These are phyloP conservation scores for Zaprionus taronus DNA, from an alignment of 1,140 invertebrate species.

Conservation along the genomic window DNA sequence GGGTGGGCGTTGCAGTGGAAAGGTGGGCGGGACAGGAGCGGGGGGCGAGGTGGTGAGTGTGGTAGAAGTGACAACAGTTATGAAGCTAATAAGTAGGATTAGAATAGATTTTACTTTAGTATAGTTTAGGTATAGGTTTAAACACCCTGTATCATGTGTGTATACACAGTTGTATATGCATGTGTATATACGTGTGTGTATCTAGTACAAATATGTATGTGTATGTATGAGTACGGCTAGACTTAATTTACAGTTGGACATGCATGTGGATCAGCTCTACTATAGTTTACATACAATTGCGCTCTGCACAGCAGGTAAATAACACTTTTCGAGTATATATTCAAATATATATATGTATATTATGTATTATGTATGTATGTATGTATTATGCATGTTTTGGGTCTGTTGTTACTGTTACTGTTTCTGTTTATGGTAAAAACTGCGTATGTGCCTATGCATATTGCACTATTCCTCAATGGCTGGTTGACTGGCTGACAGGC, in stretches of 20 bases:
- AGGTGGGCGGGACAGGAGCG: background rate
- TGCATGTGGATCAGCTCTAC: slow-evolving; percentile 79
- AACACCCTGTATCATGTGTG: slow-evolving; percentile 54
- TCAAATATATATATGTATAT: slow-evolving; percentile 60
- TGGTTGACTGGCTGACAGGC: slow-evolving; percentile 38
- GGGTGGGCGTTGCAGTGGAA: background rate
- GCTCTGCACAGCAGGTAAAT: slow-evolving; percentile 84
- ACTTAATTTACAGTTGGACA: slow-evolving; percentile 81
- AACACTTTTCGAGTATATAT: slow-evolving; percentile 82
- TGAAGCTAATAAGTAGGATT: slow-evolving; percentile 63
- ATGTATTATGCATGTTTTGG: slow-evolving; percentile 32
- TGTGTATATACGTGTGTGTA: slow-evolving; percentile 2
- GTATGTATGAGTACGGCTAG: slow-evolving; percentile 59
- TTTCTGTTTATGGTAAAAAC: slow-evolving; percentile 36
- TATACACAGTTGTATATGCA: slow-evolving; percentile 29
- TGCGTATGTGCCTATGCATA: slow-evolving; percentile 58
- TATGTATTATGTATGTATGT: slow-evolving; percentile 31
- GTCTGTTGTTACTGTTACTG: slow-evolving; percentile 42
- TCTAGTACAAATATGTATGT: slow-evolving; percentile 35
- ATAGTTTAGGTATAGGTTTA: slow-evolving; percentile 49
- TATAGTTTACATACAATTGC: slow-evolving; percentile 81
- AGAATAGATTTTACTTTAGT: slow-evolving; percentile 48
- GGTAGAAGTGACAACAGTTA: slow-evolving; percentile 58
- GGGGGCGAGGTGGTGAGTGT: background rate
- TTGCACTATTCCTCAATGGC: slow-evolving; percentile 78